phyloP scores from a whole-genome alignment of 1,140 invertebrate genomes.

The Drosophila tani region DNA sequence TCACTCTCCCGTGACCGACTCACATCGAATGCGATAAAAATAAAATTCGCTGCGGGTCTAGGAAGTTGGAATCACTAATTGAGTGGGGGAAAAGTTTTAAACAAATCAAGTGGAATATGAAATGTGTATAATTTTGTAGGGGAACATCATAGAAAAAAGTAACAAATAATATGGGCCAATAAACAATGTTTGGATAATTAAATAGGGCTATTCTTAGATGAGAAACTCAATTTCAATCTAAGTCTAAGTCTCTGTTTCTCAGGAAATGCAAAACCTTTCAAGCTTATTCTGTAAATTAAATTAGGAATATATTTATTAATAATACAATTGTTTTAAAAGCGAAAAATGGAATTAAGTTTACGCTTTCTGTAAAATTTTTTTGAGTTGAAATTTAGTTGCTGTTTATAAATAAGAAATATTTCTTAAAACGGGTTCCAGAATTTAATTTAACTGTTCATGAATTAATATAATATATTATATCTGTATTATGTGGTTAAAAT shows the following conservation, averaged over 20 bases:
- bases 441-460: too few relatives aligned
- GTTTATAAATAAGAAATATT: background rate
- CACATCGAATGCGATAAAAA: slow-evolving; percentile 39
- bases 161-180: background rate
- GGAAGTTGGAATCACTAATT: slow-evolving; percentile 43
- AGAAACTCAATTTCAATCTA: background rate
- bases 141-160: background rate
- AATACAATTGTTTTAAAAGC: background rate
- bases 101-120: slow-evolving; percentile 44
- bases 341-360: too few relatives aligned
- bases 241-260: background rate
- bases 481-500: too few relatives aligned
- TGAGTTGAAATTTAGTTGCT: background rate
- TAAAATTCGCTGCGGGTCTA: slow-evolving; percentile 40
- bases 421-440: background rate
- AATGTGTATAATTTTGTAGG: background rate
- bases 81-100: slow-evolving; percentile 32
- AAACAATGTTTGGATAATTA: slow-evolving; percentile 7
- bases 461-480: too few relatives aligned
- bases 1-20: slow-evolving; percentile 62
- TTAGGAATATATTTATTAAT: background rate
- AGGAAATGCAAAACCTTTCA: background rate
- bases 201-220: background rate
- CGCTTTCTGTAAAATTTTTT: background rate
- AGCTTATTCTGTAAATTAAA: background rate